Conservation (phyloP, 2,888 invertebrate species). For the Hyposoter dolosus region DNA sequence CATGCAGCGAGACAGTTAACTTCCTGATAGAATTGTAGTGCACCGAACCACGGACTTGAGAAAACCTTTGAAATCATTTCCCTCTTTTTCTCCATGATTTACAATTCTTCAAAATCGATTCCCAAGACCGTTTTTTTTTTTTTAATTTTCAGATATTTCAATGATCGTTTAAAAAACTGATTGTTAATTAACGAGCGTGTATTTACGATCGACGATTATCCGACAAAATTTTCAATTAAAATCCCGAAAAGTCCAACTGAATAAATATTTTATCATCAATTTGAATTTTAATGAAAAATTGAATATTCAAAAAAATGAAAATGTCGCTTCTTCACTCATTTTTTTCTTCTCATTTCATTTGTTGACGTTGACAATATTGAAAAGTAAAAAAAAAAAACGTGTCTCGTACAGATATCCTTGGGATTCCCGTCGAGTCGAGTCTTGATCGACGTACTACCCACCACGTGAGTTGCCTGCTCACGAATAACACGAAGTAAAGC, state of each 20-base stretch:
- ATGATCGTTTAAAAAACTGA: not conserved
- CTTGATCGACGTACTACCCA: conserved; percentile 53
- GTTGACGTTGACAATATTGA: conserved; percentile 5
- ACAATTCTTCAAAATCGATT: not conserved
- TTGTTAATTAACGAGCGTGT: not conserved
- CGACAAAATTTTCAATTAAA: not conserved
- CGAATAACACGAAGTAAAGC: conserved; percentile 51
- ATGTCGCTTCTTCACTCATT: not conserved
- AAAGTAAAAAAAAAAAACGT: conserved; percentile 1
- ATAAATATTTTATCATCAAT: not conserved
- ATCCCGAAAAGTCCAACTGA: not conserved
- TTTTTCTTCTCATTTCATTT: not conserved
- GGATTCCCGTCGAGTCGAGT: conserved; percentile 25
- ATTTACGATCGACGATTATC: not conserved
- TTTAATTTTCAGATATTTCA: not conserved
- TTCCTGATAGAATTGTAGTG: conserved; percentile 35
- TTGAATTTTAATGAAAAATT: not conserved
- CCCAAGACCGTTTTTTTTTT: not conserved
- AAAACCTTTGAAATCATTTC: conserved; percentile 2
- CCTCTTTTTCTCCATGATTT: not conserved
- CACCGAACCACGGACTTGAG: conserved; percentile 8
- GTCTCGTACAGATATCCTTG: conserved; percentile 8
- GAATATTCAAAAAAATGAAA: not conserved
- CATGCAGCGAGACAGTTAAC: conserved; percentile 31
- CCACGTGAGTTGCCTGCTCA: conserved; percentile 41